Evolutionary conservation across 2,888 invertebrate species (phyloP), one percentile per base, ranked within the genome.

Genomic region (Netelia fuscicornis): DNA sequence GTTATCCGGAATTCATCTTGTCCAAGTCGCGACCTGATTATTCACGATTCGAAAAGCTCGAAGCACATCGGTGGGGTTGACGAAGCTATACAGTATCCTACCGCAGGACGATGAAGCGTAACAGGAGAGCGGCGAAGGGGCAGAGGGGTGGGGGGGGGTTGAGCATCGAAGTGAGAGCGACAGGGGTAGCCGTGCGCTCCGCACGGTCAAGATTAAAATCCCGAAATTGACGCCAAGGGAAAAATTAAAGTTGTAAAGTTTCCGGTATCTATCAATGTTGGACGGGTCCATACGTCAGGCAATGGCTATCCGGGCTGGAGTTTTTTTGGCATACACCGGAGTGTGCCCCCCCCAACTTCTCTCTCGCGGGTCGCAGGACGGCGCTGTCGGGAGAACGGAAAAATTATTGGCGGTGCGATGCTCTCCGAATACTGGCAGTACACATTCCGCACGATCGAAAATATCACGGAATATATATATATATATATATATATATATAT

Each of bases 181-280:
- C 65, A 68, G 74, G 62, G 70, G 44, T 71, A 60, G 62, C 20
- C 56, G 44, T 10, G 56, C 20, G 65, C 11, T 48, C 60, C 52
- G 74, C 81, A 67, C 77, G 83, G 80, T 86, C 44, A 81, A 88
- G 89, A 91, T 91, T 89, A 90, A 90, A 91, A 89, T 82, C 86
- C 87, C 84, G 89, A 89, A 90, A 89, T 89, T 88, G 87, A 88
- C 88, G 88, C 81, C 80, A 86, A 86, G 89, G 88, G 89, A 89
- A 89, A 89, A 90, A 91, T 91, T 87, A 89, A 90, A 91, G 89
- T 89, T 89, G 88, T 90, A 90, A 91, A 90, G 90, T 91, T 89
- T 89, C 88, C 82, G 88, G 88, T 91, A 92, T 92, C 90, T 91
- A 90, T 92, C 90, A 91, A 89, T 88, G 89, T 85, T 87, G 88